Evolutionary conservation across 2,797 vertebrate species (phyloP), one percentile per base, ranked within the genome.

Genomic region (Neoniphon sammara): DNA sequence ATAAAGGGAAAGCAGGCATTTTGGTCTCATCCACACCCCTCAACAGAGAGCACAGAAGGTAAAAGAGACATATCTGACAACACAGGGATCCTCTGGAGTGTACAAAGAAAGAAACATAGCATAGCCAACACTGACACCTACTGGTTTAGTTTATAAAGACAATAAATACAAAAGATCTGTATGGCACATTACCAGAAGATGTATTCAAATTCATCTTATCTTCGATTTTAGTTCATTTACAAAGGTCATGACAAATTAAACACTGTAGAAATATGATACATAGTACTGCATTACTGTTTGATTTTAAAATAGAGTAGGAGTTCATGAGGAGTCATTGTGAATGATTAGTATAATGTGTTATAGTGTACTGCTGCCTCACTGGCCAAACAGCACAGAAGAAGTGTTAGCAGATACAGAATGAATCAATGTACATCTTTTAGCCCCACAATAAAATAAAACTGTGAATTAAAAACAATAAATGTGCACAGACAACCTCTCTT

Each of bases 81-180:
- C 5, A 5, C 5, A 27, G n/a, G 6, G 50, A 4, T 50, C 67
- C 73, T 62, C 63, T 68, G 42, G 14, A 63, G 44, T 50, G 30
- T 23, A 52, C 10, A 23, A 27, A 17, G 15, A 5, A 12, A 46
- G 3, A 46, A 17, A 34, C 15, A 64, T 85, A 66, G 3, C 18
- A 65, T 71, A 59, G 50, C 58, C 77, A 75, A 88, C 75, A 90
- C 59, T 80, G 91, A 78, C 89, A 90, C 44, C 89, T 89, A 85
- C 85, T 89, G 92, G 82, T 46, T 3, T 14, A 23, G 20, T 21
- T 14, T 14, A n/a, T 12, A 2, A 54, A 73, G 20, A 65, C 21
- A 73, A 49, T 30, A 12, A 15, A 9, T 2, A n/a, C 0, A 72
- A 9, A 74, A 11, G 11, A 23, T 23, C 12, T 62, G 14, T 1